Conservation (phyloP, 2,797 vertebrate species). For the Pogoniulus pusillus region DNA sequence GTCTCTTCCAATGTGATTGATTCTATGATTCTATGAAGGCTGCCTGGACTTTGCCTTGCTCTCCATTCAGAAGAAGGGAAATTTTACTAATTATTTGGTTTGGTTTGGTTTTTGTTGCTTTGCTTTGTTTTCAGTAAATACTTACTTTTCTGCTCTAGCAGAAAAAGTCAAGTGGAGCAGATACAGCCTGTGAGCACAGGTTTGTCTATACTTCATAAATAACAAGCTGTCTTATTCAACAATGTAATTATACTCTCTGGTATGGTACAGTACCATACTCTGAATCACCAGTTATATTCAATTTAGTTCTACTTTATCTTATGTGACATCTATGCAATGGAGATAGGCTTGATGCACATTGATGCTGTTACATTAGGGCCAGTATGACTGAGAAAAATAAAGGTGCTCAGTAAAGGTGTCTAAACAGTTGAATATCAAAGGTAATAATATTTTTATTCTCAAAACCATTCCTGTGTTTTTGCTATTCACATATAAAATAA, state of each 20-base stretch:
- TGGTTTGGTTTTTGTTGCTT: too few species aligned
- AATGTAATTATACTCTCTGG: not conserved
- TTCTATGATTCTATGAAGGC: too few species aligned
- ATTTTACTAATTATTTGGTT: too few species aligned
- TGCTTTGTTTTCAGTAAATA: too few species aligned
- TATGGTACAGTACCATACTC: not conserved
- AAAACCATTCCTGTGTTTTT: not conserved
- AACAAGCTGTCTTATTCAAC: not conserved
- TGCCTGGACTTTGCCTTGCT: too few species aligned
- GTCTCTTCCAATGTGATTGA: too few species aligned
- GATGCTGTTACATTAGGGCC: not conserved
- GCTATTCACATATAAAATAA: slow-evolving; percentile 1
- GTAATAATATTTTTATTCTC: not conserved
- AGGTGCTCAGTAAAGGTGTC: not conserved
- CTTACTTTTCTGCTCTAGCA: too few species aligned
- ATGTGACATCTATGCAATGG: not conserved
- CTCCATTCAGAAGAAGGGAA: too few species aligned
- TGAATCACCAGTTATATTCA: not conserved
- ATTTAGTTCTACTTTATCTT: not conserved
- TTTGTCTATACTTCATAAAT: not conserved
- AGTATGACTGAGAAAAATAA: not conserved
- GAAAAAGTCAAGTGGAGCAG: too few species aligned
- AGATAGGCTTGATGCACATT: not conserved
- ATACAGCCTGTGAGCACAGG: not conserved
- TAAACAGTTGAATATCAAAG: not conserved